Percentiles rank a stretch among this genome's conserved stretches.
Evolutionary conservation across 2,888 invertebrate genomes (phyloP).

Genomic region (Bombylius discolor): DNA sequence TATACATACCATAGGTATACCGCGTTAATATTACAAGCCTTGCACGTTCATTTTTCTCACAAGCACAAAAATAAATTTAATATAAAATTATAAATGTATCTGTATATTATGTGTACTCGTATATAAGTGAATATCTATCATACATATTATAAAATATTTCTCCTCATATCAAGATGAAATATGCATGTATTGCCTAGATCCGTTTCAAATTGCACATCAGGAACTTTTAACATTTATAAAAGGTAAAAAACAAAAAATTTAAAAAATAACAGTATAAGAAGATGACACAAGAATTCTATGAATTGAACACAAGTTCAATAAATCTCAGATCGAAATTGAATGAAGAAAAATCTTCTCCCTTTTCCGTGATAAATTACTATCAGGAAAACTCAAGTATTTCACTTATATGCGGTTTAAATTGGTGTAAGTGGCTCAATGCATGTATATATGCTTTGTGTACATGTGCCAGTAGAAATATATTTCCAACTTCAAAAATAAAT

Average conservation of each 20-base stretch:
- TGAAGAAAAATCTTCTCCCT: conserved; percentile 1
- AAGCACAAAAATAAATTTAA: too few relatives aligned
- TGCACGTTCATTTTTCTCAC: too few relatives aligned
- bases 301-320: conserved; percentile 4
- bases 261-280: too few relatives aligned
- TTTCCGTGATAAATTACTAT: conserved; percentile 6
- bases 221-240: not conserved
- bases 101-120: not conserved
- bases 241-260: not conserved
- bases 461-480: too few relatives aligned
- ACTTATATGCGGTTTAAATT: not conserved
- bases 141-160: not conserved
- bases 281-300: not conserved
- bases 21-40: too few relatives aligned
- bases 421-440: conserved; percentile 1
- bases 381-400: conserved; percentile 3
- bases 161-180: not conserved
- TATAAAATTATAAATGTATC: not conserved
- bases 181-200: not conserved
- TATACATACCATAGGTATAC: not conserved
- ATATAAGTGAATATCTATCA: not conserved
- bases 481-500: too few relatives aligned
- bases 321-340: conserved; percentile 4
- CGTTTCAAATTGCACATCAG: not conserved
- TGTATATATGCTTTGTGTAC: not conserved